Evolutionary conservation across 1,140 invertebrate species (phyloP).

Genomic region (Cotesia vestalis): DNA sequence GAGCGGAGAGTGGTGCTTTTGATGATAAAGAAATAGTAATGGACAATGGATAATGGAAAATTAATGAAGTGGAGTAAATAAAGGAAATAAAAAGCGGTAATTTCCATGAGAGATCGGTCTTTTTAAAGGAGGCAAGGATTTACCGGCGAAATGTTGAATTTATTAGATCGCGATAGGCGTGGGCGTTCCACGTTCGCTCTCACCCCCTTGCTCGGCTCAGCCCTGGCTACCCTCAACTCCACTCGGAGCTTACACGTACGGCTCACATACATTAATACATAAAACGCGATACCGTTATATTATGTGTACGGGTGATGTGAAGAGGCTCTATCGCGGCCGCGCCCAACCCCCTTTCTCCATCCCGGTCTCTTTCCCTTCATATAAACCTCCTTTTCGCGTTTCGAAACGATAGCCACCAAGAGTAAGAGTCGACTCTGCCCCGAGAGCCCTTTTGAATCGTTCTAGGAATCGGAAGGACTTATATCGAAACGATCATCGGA

Average conservation of each 20-base stretch:
- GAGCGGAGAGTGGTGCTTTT: too few species aligned
- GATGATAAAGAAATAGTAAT: too few species aligned
- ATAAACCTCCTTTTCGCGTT: conserved; percentile 9
- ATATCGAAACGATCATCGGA: conserved; percentile 24
- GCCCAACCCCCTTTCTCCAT: conserved; percentile 13
- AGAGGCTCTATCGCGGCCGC: conserved; percentile 8
- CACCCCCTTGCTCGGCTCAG: conserved; percentile 50
- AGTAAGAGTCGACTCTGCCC: neutral
- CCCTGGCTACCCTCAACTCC: conserved; percentile 44
- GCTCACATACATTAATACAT: neutral
- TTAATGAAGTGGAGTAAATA: too few species aligned
- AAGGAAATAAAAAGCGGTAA: neutral
- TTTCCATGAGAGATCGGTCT: neutral
- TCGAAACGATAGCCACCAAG: conserved; percentile 1
- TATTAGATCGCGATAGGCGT: conserved; percentile 67
- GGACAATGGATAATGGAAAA: too few species aligned
- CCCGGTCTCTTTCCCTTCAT: neutral
- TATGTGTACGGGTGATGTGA: neutral
- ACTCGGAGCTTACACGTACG: conserved; percentile 6
- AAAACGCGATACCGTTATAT: conserved; percentile 3
- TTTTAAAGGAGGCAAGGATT: conserved; percentile 52
- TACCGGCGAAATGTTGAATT: conserved; percentile 66
- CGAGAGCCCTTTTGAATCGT: conserved; percentile 22
- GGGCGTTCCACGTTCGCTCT: conserved; percentile 56
- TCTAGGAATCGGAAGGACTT: conserved; percentile 23